Conservation (phyloP, 2,888 invertebrate genomes). For the Ecdyonurus torrentis region DNA sequence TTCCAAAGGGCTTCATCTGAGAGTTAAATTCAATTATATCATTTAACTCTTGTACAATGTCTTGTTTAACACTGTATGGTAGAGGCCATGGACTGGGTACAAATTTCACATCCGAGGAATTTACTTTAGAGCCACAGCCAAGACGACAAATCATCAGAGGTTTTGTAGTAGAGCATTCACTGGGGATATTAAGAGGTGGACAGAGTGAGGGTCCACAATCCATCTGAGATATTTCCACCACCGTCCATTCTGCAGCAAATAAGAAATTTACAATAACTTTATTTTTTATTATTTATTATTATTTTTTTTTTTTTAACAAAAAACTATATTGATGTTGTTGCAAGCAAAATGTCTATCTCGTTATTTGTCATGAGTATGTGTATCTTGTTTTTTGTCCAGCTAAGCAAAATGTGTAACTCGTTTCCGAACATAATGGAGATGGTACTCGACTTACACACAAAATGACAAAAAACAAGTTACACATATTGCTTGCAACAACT, state of each 20-base stretch:
- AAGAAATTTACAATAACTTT: neutral
- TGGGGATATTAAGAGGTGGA: neutral
- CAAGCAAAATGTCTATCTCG: too few species aligned
- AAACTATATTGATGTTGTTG: too few species aligned
- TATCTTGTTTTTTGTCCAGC: too few species aligned
- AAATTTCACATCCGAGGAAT: neutral
- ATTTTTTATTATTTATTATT: neutral
- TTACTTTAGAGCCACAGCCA: neutral
- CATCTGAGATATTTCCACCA: neutral
- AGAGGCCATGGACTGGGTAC: neutral
- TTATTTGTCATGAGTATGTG: too few species aligned
- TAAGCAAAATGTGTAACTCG: too few species aligned
- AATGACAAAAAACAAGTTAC: too few species aligned
- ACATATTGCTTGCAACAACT: too few species aligned
- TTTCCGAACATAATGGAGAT: too few species aligned
- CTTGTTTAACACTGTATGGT: neutral
- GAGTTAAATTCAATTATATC: neutral
- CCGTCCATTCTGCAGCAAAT: neutral
- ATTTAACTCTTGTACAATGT: neutral
- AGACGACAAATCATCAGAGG: neutral
- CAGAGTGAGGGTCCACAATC: neutral
- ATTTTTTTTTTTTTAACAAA: too few species aligned
- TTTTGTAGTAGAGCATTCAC: neutral
- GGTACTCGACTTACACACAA: too few species aligned
- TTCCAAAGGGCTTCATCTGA: neutral